phyloP scores from a whole-genome alignment of 2,888 invertebrate species.

The Amiota minor region DNA sequence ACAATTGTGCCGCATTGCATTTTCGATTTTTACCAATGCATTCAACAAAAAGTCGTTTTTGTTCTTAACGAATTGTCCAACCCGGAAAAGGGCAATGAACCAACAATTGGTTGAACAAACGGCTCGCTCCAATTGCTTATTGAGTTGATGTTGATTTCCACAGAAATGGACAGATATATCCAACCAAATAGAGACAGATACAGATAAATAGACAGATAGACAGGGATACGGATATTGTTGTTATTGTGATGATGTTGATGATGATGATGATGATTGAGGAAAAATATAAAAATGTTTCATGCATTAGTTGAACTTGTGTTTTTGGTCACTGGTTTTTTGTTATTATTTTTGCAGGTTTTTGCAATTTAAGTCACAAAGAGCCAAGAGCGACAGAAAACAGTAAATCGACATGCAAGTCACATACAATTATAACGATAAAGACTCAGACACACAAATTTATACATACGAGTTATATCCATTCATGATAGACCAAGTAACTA shows the following conservation, averaged over 20 bases:
- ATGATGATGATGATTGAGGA: too few relatives aligned
- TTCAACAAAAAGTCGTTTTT: background rate
- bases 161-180: conserved; percentile 4
- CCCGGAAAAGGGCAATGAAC: background rate
- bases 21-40: conserved; percentile 6
- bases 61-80: background rate
- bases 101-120: background rate
- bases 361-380: conserved; percentile 25
- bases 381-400: conserved; percentile 16
- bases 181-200: background rate
- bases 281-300: too few relatives aligned
- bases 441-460: too few relatives aligned
- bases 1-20: conserved; percentile 29
- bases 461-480: background rate
- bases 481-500: background rate
- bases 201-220: background rate
- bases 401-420: conserved; percentile 20
- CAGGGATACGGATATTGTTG: too few relatives aligned
- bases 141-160: conserved; percentile 28
- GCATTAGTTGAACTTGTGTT: conserved; percentile 7
- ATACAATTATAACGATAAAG: conserved; percentile 22
- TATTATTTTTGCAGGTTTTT: conserved; percentile 24
- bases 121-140: conserved; percentile 19
- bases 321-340: background rate
- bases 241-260: too few relatives aligned